Base-by-base conservation (phyloP, 2,113 vertebrate genomes). In the Callipepla squamata region DNA sequence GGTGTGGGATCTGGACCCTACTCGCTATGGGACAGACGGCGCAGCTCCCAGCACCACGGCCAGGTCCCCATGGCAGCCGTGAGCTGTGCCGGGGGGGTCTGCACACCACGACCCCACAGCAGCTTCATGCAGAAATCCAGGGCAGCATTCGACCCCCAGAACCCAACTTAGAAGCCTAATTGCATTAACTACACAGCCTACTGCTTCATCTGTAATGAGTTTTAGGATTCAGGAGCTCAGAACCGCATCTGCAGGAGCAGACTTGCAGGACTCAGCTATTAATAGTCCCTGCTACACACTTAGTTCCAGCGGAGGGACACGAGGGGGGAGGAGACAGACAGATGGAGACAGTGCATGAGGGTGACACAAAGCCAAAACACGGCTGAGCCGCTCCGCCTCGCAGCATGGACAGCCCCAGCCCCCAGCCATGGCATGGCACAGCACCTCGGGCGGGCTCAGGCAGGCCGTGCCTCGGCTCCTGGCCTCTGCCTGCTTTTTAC, bases 181-280 rank as follows among this genome's bases (percentile, higher is more conserved):
- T 96, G 95, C 50, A 95, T 91, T 95, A 96, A 92, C 90, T 96
- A 95, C 88, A 89, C 66, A 94, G 89, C 2, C 6, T n/a, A 76
- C 40, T 90, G 93, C 96, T 95, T 95, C 94, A 84, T 96, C 92
- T 91, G 85, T 96, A 95, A 96, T 79, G 92, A 84, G 87, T 93
- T 94, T 97, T 85, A 96, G 87, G 90, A 93, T 96, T 96, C 67
- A 95, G 95, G 96, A 96, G 96, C 96, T 82, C 94, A 89, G 92
- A 96, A 91, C 94, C 94, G 97, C 97, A 97, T 98, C 97, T 97
- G 97, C 92, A 95, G 90, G 79, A 97, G 95, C 97, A 97, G 97
- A 95, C 95, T 97, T 95, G 93, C 86, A 97, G 95, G 95, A 96
- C 95, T 95, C 86, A 32, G 92, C 96, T 98, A 98, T 97, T 97